phyloP scores from a whole-genome alignment of 2,113 vertebrate species.

The Caracal caracal region DNA sequence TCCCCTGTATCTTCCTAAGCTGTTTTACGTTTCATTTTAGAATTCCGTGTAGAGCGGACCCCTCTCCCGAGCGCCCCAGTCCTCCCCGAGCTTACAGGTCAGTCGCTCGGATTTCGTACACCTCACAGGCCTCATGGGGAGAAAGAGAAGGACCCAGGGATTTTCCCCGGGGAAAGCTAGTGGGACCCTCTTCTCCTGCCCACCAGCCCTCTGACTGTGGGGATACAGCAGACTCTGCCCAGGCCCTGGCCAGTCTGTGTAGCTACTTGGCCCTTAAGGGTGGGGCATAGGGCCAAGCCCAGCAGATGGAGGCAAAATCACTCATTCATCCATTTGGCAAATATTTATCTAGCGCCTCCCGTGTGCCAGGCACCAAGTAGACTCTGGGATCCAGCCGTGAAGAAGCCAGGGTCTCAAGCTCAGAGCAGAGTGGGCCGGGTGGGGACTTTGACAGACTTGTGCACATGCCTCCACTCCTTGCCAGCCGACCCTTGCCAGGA shows the following conservation, averaged over 20 bases:
- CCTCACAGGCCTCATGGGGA: slow-evolving; percentile 89
- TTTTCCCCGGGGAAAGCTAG: slow-evolving; percentile 58
- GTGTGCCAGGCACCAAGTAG: background rate
- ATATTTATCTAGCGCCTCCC: slow-evolving; percentile 50
- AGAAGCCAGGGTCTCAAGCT: background rate
- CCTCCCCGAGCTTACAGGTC: slow-evolving; percentile 99
- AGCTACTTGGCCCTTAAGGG: background rate
- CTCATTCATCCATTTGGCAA: slow-evolving; percentile 54
- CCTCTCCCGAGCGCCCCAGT: slow-evolving; percentile 99
- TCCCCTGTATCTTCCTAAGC: slow-evolving; percentile 86
- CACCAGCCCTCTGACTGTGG: background rate
- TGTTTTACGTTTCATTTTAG: slow-evolving; percentile 97
- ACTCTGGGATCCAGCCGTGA: background rate
- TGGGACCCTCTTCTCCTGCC: slow-evolving; percentile 51
- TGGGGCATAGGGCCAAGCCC: slow-evolving; percentile 45
- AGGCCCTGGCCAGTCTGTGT: slow-evolving; percentile 11
- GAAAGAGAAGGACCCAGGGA: slow-evolving; percentile 79
- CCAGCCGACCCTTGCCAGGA: background rate
- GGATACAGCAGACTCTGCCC: background rate
- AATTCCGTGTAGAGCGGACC: slow-evolving; percentile 99
- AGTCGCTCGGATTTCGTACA: slow-evolving; percentile 90
- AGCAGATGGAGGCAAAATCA: slow-evolving; percentile 59
- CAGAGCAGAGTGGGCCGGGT: background rate
- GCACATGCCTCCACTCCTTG: background rate
- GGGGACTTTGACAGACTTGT: background rate